Evolutionary conservation across 2,888 invertebrate genomes (phyloP).

Genomic region (Carabus problematicus): DNA sequence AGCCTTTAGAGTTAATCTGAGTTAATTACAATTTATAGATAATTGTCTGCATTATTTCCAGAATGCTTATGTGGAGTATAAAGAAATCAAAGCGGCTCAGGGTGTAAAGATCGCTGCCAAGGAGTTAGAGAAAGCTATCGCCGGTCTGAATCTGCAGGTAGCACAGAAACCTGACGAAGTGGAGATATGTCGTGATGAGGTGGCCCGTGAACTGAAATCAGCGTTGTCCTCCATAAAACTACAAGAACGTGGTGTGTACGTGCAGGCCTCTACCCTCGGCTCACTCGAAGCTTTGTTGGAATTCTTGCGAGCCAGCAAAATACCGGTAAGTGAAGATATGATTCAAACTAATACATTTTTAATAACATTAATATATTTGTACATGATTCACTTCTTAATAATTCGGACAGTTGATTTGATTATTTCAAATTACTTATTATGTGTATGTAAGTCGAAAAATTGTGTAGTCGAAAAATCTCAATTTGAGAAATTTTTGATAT

Average conservation of each 20-base stretch:
- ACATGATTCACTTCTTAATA: too few relatives aligned
- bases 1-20: too few relatives aligned
- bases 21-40: too few relatives aligned
- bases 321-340: conserved; percentile 77
- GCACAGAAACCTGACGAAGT: conserved; percentile 95
- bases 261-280: conserved; percentile 99
- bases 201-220: conserved; percentile 83
- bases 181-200: conserved; percentile 84
- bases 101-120: conserved; percentile 99
- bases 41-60: conserved; percentile 54
- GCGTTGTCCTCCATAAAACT: conserved; percentile 93
- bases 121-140: conserved; percentile 97
- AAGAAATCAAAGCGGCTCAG: conserved; percentile 94
- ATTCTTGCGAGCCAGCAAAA: conserved; percentile 89
- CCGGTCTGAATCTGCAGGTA: conserved; percentile 90
- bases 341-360: too few relatives aligned
- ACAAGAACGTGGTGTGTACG: conserved; percentile 93
- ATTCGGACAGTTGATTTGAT: too few relatives aligned
- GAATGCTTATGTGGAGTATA: conserved; percentile 93
- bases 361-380: too few relatives aligned
- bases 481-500: too few relatives aligned
- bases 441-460: too few relatives aligned
- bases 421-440: too few relatives aligned
- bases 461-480: too few relatives aligned
- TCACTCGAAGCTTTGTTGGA: conserved; percentile 96